Conservation (phyloP, 92 coral and sea anemone species). For the Chrysogorgia sp. region DNA sequence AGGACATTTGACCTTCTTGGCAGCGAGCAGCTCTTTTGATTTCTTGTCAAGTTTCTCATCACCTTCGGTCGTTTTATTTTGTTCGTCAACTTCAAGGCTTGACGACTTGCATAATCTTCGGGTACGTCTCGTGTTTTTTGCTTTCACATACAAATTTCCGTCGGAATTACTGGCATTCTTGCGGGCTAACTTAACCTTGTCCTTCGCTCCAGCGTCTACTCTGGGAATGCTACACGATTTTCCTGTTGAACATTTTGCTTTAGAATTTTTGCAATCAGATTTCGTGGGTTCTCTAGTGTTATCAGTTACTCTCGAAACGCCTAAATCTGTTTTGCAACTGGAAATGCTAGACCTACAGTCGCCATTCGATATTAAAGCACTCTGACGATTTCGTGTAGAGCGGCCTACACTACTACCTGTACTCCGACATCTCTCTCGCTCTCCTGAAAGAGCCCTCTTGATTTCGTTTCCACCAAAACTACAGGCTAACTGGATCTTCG, state of each 20-base stretch:
- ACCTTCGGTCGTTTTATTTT: background rate
- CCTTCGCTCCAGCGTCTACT: background rate
- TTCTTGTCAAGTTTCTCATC: background rate
- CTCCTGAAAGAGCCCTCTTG: background rate
- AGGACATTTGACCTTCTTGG: background rate
- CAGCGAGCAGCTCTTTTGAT: background rate
- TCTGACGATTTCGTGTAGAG: background rate
- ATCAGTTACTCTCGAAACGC: background rate
- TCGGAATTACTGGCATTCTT: background rate
- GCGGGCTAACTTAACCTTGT: too few species aligned
- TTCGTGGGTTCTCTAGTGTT: background rate
- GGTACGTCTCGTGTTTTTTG: background rate
- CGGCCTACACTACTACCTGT: constrained; percentile 24
- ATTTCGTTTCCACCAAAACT: constrained; percentile 27
- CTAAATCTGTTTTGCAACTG: background rate
- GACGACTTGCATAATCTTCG: background rate
- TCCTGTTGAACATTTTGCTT: background rate
- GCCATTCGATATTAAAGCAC: background rate
- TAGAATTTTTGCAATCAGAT: background rate
- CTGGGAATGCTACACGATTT: background rate
- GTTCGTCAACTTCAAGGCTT: background rate
- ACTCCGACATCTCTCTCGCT: constrained; percentile 26
- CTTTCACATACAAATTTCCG: constrained; percentile 9
- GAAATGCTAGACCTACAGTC: background rate
- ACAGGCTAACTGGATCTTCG: background rate